Conservation (phyloP, 2,888 invertebrate genomes). For the Melieria crassipennis region DNA sequence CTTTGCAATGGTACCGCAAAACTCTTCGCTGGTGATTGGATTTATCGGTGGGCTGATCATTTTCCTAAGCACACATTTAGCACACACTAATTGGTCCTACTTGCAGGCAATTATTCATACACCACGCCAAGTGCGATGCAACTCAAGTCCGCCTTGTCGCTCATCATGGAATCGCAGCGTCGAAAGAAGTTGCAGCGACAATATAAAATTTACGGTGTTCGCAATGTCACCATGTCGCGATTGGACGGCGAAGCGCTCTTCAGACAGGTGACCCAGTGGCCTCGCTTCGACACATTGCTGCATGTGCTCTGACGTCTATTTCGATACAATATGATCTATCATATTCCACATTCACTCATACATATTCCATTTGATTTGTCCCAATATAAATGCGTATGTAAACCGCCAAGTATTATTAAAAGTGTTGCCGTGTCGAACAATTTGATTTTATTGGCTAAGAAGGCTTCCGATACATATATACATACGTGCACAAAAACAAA, state of each 20-base stretch:
- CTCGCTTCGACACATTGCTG: constrained; percentile 46
- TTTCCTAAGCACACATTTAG: no score
- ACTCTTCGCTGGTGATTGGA: constrained; percentile 62
- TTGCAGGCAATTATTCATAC: constrained; percentile 54
- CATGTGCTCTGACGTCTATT: constrained; percentile 37
- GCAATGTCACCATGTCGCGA: constrained; percentile 42
- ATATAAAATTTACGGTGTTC: constrained; percentile 45
- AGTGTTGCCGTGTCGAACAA: no score
- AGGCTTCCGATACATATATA: no score
- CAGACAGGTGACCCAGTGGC: constrained; percentile 49
- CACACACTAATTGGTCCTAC: neutral
- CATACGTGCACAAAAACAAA: no score
- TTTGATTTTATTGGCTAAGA: no score
- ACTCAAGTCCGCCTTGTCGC: constrained; percentile 48
- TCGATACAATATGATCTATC: neutral
- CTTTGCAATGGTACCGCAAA: constrained; percentile 48
- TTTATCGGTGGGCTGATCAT: constrained; percentile 63
- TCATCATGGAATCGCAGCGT: constrained; percentile 54
- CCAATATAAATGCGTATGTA: no score
- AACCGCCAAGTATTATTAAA: no score
- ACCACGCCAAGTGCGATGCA: constrained; percentile 47
- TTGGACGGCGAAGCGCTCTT: constrained; percentile 48
- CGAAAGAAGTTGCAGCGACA: constrained; percentile 48
- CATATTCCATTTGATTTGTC: no score
- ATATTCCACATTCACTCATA: no score